These are phyloP conservation scores for Toxotes lorentzi DNA, from an alignment of 2,797 vertebrate genomes.

Conservation along the genomic window DNA sequence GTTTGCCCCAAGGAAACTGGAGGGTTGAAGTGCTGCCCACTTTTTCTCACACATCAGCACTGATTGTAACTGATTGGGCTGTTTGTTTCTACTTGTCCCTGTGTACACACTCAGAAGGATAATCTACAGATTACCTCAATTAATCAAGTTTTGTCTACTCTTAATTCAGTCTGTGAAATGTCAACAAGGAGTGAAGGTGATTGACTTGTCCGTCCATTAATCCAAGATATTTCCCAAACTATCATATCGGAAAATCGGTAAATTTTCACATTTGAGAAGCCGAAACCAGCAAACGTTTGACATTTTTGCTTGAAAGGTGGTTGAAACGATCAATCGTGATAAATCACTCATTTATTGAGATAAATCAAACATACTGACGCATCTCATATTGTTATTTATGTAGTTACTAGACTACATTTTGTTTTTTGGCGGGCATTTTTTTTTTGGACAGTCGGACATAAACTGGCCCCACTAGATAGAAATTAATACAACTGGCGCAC, in stretches of 20 bases:
- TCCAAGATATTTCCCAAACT: background rate
- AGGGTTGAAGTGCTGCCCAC: background rate
- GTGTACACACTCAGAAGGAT: too few relatives aligned
- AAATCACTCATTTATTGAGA: background rate
- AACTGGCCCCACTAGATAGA: background rate
- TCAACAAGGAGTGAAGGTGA: background rate
- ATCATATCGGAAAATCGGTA: background rate
- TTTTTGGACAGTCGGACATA: background rate
- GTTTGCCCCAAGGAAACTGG: background rate
- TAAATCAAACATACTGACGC: background rate
- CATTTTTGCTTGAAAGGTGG: background rate
- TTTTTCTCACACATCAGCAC: background rate
- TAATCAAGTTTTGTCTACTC: background rate
- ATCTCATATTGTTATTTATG: background rate
- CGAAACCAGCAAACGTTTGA: background rate
- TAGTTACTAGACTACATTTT: background rate
- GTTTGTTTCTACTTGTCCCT: too few relatives aligned
- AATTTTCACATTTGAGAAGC: background rate
- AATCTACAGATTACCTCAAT: background rate
- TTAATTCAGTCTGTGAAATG: background rate
- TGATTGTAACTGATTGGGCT: background rate
- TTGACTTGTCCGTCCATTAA: background rate
- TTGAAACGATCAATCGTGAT: background rate
- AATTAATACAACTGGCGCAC: background rate
- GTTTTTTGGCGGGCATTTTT: background rate